Conservation (phyloP, 2,888 invertebrate genomes). For the Nipponacmea schrenckii region DNA sequence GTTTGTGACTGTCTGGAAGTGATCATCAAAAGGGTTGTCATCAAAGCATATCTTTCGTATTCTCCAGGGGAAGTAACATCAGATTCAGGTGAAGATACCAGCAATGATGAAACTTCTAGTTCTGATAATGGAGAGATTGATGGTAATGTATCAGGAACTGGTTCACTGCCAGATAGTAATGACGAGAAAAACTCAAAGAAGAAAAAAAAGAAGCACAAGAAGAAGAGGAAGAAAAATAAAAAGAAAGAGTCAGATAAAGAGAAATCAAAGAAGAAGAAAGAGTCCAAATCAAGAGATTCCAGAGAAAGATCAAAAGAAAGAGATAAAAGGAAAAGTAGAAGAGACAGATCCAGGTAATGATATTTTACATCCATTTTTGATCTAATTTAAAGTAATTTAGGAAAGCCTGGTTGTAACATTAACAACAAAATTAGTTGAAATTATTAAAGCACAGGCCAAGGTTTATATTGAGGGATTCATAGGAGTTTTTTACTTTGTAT, state of each 20-base stretch:
- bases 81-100: slow-evolving; percentile 30
- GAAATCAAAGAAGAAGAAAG: slow-evolving; percentile 30
- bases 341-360: slow-evolving; percentile 19
- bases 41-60: no score
- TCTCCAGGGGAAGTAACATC: slow-evolving; percentile 45
- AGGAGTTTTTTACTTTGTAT: no score
- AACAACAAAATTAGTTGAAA: slow-evolving; percentile 17
- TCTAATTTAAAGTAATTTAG: no score
- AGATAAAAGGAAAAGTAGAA: slow-evolving; percentile 22
- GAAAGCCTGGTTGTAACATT: slow-evolving; percentile 16
- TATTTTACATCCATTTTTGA: no score
- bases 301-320: slow-evolving; percentile 14
- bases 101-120: slow-evolving; percentile 27
- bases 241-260: slow-evolving; percentile 40
- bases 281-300: slow-evolving; percentile 9
- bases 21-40: no score
- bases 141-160: slow-evolving; percentile 45
- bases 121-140: slow-evolving; percentile 35
- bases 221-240: slow-evolving; percentile 46
- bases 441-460: no score
- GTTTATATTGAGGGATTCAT: no score
- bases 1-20: no score
- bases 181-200: slow-evolving; percentile 30
- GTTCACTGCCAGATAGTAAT: slow-evolving; percentile 43
- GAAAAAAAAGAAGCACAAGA: slow-evolving; percentile 40